Base-by-base conservation (phyloP, 2,797 vertebrate species). In the Pterois miles region DNA sequence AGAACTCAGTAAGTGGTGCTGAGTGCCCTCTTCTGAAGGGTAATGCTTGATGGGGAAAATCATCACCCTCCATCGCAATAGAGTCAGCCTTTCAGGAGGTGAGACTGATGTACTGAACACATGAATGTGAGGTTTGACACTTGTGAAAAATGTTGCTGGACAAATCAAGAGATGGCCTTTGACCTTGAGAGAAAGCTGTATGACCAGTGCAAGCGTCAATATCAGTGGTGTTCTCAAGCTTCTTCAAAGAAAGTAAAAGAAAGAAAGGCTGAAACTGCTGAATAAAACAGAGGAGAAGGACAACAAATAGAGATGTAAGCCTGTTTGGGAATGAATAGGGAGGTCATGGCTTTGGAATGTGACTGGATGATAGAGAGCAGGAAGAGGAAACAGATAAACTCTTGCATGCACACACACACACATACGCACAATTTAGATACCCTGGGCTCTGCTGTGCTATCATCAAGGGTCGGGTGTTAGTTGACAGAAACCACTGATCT, bases 321-420 rank as follows among this genome's bases (percentile, higher is more conserved):
- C 48, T 48, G 76, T 65, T 69, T 81, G 80, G 66, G 71, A 80
- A 62, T 74, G 40, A 79, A 69, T 34, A 31, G 5, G 25, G 76
- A 79, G 71, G 90, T 93, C 93, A 92, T 86, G 73, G 80, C 83
- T 67, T 65, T 93, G 95, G 95, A 96, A 96, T 96, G 94, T 90
- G 91, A 94, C 90, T 79, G 86, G 81, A 82, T 93, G 94, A 93
- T 87, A 90, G 71, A 86, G 74, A 90, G 91, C 92, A 94, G 92
- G 90, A 87, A 93, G 89, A 83, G 89, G 88, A 91, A 92, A 87
- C 87, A 91, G 88, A 89, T 94, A 94, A 95, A 94, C 89, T 85
- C 84, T 77, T 83, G 71, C n/a, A 73, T 74, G 76, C 59, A 64
- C 68, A 60, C 67, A 74, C 67, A 74, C 78, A 25, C 52, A 67